Base-by-base conservation (phyloP, 2,797 vertebrate genomes). In the Chloroceryle amazona region DNA sequence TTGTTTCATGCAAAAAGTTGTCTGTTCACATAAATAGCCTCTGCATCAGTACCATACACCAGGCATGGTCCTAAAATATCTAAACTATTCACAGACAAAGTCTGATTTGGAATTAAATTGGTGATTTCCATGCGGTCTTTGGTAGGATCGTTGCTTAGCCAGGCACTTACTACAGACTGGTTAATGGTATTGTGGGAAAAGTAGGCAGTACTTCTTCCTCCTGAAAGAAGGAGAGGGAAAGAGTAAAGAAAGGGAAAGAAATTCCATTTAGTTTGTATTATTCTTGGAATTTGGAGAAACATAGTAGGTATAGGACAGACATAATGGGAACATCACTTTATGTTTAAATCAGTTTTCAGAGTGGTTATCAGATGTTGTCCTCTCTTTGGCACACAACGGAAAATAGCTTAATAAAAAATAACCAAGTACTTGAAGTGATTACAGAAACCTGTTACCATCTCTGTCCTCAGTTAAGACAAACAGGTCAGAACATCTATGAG, bases 31-130 rank as follows among this genome's bases (percentile, higher is more conserved):
- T 99, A 99, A 96, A 99, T 98, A 22, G 99, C 99, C 97, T 99
- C 99, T 85, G 99, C 98, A 6, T 99, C 99, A 18, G 99, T 99
- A 89, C 99, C 99, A 65, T 99, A 99, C 13, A 99, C 99, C 31
- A 99, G 98, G 97, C 98, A 99, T 41, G 99, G 99, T 94, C 99
- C 99, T 19, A 99, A 98, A 92, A 99, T 97, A 79, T 99, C 99
- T 97, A 99, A 92, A 83, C 98, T 99, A 97, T 99, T 99, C 70
- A 99, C 99, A 18, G 99, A 99, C 85, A 99, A 96, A 21, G 99
- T 99, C 97, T 99, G 99, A 81, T 98, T 99, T 81, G 99, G 99
- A 93, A 99, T 98, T 97, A 99, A 98, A 95, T 99, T 99, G 66
- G 99, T 99, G 11, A 99, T 99, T 97, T 99, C 99, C 96, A 99